phyloP scores from a whole-genome alignment of 2,888 invertebrate species.

The Eristalis pertinax region DNA sequence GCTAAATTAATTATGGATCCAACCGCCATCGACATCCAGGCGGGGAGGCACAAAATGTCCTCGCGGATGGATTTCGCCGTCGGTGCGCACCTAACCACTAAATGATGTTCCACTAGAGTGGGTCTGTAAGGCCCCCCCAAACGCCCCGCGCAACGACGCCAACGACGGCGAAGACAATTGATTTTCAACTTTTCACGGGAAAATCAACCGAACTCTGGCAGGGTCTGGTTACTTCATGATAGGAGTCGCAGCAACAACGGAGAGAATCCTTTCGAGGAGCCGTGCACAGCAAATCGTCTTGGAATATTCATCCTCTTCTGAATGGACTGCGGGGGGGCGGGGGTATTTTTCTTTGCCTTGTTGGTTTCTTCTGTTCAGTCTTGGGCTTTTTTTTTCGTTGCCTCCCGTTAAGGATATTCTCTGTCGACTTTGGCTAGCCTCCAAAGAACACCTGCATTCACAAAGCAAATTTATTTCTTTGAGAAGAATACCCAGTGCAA shows the following conservation, averaged over 20 bases:
- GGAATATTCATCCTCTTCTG: slow-evolving; percentile 58
- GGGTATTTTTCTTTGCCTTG: slow-evolving; percentile 3
- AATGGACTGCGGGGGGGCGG: background rate
- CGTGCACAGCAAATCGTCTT: slow-evolving; percentile 39
- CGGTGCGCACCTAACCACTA: slow-evolving; percentile 14
- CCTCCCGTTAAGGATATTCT: background rate
- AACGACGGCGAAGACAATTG: slow-evolving; percentile 59
- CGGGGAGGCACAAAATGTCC: slow-evolving; percentile 56
- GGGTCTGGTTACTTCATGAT: slow-evolving; percentile 4
- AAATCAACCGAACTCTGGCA: slow-evolving; percentile 34
- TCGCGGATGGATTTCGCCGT: slow-evolving; percentile 38
- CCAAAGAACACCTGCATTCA: slow-evolving; percentile 67
- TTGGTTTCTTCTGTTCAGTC: background rate
- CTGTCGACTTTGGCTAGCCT: slow-evolving; percentile 64
- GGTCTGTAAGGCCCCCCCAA: slow-evolving; percentile 17
- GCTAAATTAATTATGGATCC: slow-evolving; percentile 62
- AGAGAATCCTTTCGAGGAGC: background rate
- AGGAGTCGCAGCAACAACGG: slow-evolving; percentile 11
- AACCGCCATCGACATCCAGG: slow-evolving; percentile 39
- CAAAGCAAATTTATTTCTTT: slow-evolving; percentile 67
- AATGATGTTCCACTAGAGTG: slow-evolving; percentile 20
- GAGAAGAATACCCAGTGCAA: slow-evolving; percentile 6
- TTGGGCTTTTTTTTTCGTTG: background rate
- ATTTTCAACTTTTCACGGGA: slow-evolving; percentile 29
- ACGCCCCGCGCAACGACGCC: slow-evolving; percentile 1